Percentiles rank a stretch among this genome's conserved stretches.
Conservation (phyloP, 2,797 vertebrate species). For the Chelon labrosus region DNA sequence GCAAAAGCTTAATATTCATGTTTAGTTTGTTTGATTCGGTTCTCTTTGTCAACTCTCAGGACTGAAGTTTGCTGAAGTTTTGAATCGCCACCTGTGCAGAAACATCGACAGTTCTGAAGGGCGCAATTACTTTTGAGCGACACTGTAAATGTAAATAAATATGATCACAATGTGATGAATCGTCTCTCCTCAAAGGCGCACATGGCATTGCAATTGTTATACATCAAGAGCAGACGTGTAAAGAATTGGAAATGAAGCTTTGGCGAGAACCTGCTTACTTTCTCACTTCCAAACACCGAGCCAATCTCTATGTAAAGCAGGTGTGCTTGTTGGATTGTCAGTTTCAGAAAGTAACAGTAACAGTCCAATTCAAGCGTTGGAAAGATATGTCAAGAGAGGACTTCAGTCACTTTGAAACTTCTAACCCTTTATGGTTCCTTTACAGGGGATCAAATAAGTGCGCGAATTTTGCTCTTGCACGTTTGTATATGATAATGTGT, state of each 20-base stretch:
- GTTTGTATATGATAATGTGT: no score
- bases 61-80: no score
- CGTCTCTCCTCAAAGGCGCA: neutral
- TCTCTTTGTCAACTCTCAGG: no score
- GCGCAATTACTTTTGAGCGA: no score
- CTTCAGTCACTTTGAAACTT: neutral
- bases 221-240: slow-evolving; percentile 8
- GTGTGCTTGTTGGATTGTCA: slow-evolving; percentile 15
- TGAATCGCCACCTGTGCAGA: no score
- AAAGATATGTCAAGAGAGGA: neutral
- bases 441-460: no score
- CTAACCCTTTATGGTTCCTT: no score
- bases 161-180: neutral
- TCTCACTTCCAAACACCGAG: slow-evolving; percentile 1
- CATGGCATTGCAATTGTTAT: slow-evolving; percentile 7
- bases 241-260: slow-evolving; percentile 8
- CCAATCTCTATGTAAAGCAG: slow-evolving; percentile 30
- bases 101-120: no score
- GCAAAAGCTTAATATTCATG: no score
- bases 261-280: slow-evolving; percentile 1
- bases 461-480: no score
- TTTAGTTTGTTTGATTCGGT: no score
- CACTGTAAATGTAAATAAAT: neutral
- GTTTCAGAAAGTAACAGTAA: slow-evolving; percentile 1
- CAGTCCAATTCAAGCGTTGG: neutral